Percentiles rank a stretch among this genome's conserved stretches.
Conservation (phyloP, 2,888 invertebrate species). For the Ophioninae sp. region DNA sequence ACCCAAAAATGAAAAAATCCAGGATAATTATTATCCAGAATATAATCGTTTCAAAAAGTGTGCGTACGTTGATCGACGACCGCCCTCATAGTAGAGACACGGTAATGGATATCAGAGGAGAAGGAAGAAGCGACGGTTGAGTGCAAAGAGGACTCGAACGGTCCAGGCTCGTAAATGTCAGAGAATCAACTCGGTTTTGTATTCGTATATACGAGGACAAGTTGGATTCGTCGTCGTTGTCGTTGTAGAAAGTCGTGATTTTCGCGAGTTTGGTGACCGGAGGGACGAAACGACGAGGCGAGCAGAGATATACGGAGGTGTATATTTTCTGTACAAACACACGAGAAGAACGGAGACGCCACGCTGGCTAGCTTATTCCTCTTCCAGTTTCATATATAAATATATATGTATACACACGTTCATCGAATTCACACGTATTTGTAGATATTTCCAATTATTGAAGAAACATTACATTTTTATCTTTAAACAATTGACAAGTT, state of each 20-base stretch:
- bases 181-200: constrained; percentile 44
- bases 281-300: constrained; percentile 31
- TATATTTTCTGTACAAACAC: constrained; percentile 51
- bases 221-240: constrained; percentile 44
- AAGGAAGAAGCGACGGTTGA: constrained; percentile 45
- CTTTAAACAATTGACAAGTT: too few species aligned
- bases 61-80: constrained; percentile 25
- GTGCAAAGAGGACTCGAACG: constrained; percentile 50
- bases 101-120: constrained; percentile 16
- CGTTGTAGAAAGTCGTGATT: constrained; percentile 56
- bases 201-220: constrained; percentile 35
- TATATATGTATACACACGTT: background rate
- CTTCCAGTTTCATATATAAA: constrained; percentile 34
- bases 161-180: constrained; percentile 64
- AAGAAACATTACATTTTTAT: constrained; percentile 31
- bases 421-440: constrained; percentile 11
- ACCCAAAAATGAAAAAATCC: too few species aligned
- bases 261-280: constrained; percentile 45
- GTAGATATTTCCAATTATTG: constrained; percentile 6
- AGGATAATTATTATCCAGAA: too few species aligned
- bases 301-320: constrained; percentile 23
- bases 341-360: constrained; percentile 56
- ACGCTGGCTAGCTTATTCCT: constrained; percentile 61
- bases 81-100: constrained; percentile 37
- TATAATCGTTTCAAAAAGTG: too few species aligned